A percentile compares a stretch with the other conserved stretches of the same genome.
These are phyloP conservation scores for Heliocidaris erythrogramma DNA, from an alignment of 35 echinoderm and acorn worm genomes.

Conservation along the genomic window DNA sequence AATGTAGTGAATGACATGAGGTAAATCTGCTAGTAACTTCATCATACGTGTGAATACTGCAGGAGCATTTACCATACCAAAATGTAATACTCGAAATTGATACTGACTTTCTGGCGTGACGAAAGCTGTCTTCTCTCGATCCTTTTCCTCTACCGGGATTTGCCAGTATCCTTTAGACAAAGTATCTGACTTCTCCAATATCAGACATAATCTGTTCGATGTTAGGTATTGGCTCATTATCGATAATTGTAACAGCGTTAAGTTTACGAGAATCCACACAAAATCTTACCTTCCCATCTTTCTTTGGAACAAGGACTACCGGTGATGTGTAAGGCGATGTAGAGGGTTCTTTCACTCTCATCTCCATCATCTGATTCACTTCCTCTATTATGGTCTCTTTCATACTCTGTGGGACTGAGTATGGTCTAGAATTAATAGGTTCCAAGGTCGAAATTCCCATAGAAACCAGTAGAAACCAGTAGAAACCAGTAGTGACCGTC, in stretches of 20 bases:
- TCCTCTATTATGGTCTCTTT: conserved; percentile 54
- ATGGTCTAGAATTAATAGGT: conserved; percentile 47
- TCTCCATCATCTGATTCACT: conserved; percentile 44
- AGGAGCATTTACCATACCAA: conserved; percentile 61
- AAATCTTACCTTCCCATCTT: conserved; percentile 36
- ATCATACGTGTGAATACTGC: conserved; percentile 58
- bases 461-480: too few species aligned
- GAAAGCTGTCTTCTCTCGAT: conserved; percentile 58
- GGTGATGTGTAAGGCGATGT: conserved; percentile 55
- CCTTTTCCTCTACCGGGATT: conserved; percentile 59
- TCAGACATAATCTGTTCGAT: conserved; percentile 57
- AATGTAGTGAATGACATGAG: conserved; percentile 41
- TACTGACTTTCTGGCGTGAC: too few species aligned
- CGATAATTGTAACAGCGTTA: conserved; percentile 61
- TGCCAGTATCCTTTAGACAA: conserved; percentile 83
- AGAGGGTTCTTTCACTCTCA: conserved; percentile 62
- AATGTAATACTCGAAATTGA: conserved; percentile 27
- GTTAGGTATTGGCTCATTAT: conserved; percentile 71
- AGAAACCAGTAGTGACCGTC: too few species aligned
- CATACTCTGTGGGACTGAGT: conserved; percentile 57
- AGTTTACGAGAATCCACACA: conserved; percentile 59
- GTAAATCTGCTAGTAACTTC: conserved; percentile 40
- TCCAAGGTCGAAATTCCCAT: too few species aligned
- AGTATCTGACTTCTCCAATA: conserved; percentile 45
- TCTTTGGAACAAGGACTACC: conserved; percentile 57